Evolutionary conservation across 2,113 vertebrate genomes (phyloP), one percentile per base, ranked within the genome.

Genomic region (Eretmochelys imbricata): DNA sequence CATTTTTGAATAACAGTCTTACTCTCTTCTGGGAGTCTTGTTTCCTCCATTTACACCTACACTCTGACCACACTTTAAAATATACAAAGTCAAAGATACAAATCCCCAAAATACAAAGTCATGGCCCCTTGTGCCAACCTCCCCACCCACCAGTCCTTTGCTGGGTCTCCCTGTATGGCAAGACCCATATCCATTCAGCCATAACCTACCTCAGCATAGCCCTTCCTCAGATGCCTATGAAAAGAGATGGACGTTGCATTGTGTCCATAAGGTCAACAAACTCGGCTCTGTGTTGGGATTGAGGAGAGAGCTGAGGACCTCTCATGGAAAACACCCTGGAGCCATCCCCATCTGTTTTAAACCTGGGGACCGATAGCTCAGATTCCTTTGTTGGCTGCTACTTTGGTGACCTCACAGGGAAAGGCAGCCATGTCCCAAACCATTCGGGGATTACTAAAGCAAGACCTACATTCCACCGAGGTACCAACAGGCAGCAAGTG

Each of bases 401-500:
- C 35, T 38, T 2, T 1, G 65, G 24, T 6, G 25, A 53, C 11
- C 54, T 27, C 72, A 80, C 35, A 69, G 50, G 57, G 89, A 89
- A 91, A 90, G 84, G 29, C 82, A 91, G 88, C 80, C 2, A 0
- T 1, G 38, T 65, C 80, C 75, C 65, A 90, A 79, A 82, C 10
- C 76, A 75, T 89, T 94, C 93, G 87, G 35, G 38, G 84, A 54
- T 94, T 87, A 94, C 85, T 81, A 69, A 87, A 94, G 82, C 88
- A 94, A 92, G 57, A 75, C 9, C 78, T 49, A 53, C 93, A 84
- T 80, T 94, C 84, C 90, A 85, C 84, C 90, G 83, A 93, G 53
- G 27, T 90, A 48, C 10, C 82, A 87, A 2, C 42, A 82, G 50
- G 0, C 0, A 80, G 75, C 80, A 91, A 85, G 76, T 59, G 88